Percentiles rank a stretch among this genome's conserved stretches.
phyloP scores from a whole-genome alignment of 2,113 vertebrate genomes.

The Macroglossus sobrinus region DNA sequence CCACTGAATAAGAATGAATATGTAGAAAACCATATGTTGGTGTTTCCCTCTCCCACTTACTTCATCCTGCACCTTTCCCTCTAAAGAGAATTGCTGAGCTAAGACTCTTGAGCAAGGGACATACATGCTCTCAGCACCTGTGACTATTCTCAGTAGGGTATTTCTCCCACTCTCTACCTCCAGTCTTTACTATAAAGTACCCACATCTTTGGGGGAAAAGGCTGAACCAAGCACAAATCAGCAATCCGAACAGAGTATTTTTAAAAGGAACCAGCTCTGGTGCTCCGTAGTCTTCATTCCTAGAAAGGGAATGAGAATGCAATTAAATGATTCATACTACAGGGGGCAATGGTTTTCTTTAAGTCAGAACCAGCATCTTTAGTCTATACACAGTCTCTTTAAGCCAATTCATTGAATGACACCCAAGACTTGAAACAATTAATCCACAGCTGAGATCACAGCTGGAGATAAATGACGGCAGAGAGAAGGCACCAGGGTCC shows the following conservation, averaged over 20 bases:
- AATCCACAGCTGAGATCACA: background rate
- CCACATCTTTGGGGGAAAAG: background rate
- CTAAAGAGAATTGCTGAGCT: background rate
- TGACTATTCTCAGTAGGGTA: background rate
- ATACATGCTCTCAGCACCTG: background rate
- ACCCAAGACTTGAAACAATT: background rate
- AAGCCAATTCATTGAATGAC: background rate
- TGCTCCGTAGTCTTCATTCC: background rate
- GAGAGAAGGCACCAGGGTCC: background rate
- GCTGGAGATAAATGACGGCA: background rate
- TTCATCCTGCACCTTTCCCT: background rate
- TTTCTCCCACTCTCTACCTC: background rate
- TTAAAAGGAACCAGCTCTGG: background rate
- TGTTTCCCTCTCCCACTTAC: background rate
- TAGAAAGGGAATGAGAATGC: background rate
- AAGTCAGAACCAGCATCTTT: background rate
- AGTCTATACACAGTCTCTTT: background rate
- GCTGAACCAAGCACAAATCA: background rate
- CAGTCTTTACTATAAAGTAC: background rate
- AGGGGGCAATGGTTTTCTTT: background rate
- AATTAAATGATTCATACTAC: background rate
- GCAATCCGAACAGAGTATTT: background rate
- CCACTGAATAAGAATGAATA: background rate
- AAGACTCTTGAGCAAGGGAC: background rate
- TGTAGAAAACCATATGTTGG: background rate